These are phyloP conservation scores for Thera obeliscata DNA, from an alignment of 2,888 invertebrate species.

Conservation along the genomic window DNA sequence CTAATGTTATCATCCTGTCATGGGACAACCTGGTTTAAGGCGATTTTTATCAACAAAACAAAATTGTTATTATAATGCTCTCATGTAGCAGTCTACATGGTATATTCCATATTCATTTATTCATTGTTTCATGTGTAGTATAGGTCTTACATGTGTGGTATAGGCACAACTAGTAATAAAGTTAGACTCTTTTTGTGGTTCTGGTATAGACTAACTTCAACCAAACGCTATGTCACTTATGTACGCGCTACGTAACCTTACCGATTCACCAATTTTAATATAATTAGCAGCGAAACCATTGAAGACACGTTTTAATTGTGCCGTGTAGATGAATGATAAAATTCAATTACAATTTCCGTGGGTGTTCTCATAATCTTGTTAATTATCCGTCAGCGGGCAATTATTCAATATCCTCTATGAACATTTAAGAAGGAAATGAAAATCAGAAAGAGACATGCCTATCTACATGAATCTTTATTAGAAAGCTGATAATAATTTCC, in stretches of 20 bases:
- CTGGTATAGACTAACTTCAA: neutral
- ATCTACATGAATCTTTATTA: neutral
- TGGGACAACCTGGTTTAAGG: no score
- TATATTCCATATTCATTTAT: no score
- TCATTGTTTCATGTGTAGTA: no score
- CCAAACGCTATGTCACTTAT: neutral
- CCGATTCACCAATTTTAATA: conserved; percentile 28
- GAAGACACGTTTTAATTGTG: conserved; percentile 38
- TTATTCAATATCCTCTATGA: conserved; percentile 30
- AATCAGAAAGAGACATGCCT: conserved; percentile 10
- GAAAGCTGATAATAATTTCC: neutral
- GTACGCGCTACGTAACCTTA: conserved; percentile 10
- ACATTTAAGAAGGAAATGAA: conserved; percentile 23
- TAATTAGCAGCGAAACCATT: conserved; percentile 24
- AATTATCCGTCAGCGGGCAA: conserved; percentile 37
- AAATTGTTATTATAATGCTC: no score
- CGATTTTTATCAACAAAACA: no score
- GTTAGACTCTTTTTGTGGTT: no score
- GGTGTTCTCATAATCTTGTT: conserved; percentile 52
- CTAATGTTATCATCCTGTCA: no score
- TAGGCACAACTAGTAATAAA: no score
- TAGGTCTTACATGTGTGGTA: no score
- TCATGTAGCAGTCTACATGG: no score
- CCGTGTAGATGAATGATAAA: conserved; percentile 48
- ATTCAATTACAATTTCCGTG: conserved; percentile 60